Conservation (phyloP, 2,797 vertebrate species). For the Limosa lapponica region DNA sequence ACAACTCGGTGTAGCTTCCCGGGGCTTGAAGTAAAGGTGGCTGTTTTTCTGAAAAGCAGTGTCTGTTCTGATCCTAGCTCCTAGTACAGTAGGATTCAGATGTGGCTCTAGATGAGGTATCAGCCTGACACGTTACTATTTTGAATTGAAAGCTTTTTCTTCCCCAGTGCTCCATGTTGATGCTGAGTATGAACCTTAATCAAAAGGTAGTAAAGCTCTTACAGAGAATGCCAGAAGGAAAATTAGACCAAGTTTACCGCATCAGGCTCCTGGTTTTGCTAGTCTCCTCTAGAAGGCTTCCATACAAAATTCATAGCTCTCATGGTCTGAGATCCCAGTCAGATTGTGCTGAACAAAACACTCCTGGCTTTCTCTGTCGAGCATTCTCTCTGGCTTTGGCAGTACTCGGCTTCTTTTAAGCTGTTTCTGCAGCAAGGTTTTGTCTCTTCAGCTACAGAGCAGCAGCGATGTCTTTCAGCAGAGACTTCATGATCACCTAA, state of each 20-base stretch:
- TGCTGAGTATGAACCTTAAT: neutral
- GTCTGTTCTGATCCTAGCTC: neutral
- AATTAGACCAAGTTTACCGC: neutral
- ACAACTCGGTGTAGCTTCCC: neutral
- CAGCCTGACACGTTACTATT: neutral
- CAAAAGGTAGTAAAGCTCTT: neutral
- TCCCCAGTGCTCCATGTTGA: neutral
- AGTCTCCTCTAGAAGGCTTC: neutral
- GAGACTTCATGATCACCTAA: neutral
- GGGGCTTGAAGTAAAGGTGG: neutral
- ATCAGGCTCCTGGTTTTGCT: neutral
- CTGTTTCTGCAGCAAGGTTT: neutral
- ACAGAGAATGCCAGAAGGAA: neutral
- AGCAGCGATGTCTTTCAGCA: neutral
- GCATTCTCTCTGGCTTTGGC: neutral
- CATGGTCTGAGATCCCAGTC: neutral
- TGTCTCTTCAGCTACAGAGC: neutral
- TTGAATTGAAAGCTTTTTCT: neutral
- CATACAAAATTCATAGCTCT: neutral
- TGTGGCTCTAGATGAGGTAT: neutral
- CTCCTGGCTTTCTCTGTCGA: neutral
- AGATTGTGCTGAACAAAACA: neutral
- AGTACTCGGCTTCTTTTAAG: neutral
- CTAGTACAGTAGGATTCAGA: rapidly evolving
- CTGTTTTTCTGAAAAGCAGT: neutral